These are phyloP conservation scores for Harpegnathos saltator DNA, from an alignment of 1,140 invertebrate species.

Conservation along the genomic window DNA sequence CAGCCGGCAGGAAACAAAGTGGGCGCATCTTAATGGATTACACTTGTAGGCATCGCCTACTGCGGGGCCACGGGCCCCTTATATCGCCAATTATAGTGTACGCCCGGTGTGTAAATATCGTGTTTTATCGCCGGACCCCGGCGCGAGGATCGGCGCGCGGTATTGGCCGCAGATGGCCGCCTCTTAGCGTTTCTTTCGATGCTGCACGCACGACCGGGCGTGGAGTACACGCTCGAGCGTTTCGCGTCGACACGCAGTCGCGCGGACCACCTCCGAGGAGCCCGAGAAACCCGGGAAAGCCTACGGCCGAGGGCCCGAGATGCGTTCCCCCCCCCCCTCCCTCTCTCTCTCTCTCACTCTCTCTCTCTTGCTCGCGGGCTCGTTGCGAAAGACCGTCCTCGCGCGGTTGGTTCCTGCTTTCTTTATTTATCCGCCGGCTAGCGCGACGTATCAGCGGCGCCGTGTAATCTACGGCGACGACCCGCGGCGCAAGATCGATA, in stretches of 20 bases:
- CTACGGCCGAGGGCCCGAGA: conserved; percentile 19
- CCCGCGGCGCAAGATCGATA: no score
- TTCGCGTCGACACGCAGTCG: conserved; percentile 18
- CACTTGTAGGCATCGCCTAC: conserved; percentile 78
- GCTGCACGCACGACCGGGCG: conserved; percentile 14
- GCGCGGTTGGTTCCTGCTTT: no score
- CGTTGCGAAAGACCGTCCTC: no score
- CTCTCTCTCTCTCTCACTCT: neutral
- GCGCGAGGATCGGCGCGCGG: conserved; percentile 46
- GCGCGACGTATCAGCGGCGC: no score
- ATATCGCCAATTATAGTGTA: conserved; percentile 79
- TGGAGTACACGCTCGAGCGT: conserved; percentile 24
- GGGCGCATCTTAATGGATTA: conserved; percentile 79
- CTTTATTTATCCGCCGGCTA: no score
- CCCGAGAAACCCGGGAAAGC: conserved; percentile 39
- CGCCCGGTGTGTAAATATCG: conserved; percentile 76
- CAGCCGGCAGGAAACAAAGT: conserved; percentile 70
- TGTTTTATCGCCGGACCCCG: conserved; percentile 72
- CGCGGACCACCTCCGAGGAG: conserved; percentile 32
- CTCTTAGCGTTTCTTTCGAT: conserved; percentile 48
- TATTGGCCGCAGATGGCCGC: conserved; percentile 26
- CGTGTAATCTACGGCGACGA: no score
- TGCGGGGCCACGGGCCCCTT: conserved; percentile 58
- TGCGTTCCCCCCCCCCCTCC: neutral
- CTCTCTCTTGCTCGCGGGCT: no score